These are phyloP conservation scores for Orcinus orca DNA, from an alignment of 2,113 vertebrate species.

Conservation along the genomic window DNA sequence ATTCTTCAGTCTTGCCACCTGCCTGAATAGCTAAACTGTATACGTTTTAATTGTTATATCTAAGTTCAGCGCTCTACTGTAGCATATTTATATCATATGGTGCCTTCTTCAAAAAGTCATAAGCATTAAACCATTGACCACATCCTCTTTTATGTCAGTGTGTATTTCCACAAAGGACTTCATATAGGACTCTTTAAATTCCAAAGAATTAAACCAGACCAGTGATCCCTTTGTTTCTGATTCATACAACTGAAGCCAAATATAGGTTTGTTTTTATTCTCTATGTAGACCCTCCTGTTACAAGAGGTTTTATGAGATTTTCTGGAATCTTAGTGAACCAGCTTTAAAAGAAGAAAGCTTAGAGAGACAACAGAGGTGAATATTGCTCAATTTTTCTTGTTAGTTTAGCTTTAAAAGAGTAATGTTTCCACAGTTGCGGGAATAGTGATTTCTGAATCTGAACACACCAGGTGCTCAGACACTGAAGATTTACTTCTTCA, in stretches of 20 bases:
- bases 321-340: not conserved
- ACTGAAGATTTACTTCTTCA: constrained; percentile 1
- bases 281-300: not conserved
- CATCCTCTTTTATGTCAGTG: not conserved
- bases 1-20: not conserved
- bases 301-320: not conserved
- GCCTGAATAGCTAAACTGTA: not conserved
- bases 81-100: not conserved
- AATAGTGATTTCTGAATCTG: constrained; percentile 37
- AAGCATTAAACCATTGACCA: not conserved
- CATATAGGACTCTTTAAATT: not conserved
- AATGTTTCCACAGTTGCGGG: not conserved
- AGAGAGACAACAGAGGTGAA: not conserved
- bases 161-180: constrained; percentile 19
- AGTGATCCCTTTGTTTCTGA: constrained; percentile 40
- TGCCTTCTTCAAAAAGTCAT: not conserved
- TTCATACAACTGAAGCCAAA: not conserved
- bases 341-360: constrained; percentile 29
- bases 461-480: not conserved
- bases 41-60: not conserved
- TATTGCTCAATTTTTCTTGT: constrained; percentile 12
- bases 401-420: constrained; percentile 45
- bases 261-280: constrained; percentile 16
- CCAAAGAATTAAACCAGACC: not conserved
- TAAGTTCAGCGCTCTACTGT: not conserved